Evolutionary conservation across 1,140 invertebrate species (phyloP), one percentile per base, ranked within the genome.

Genomic region (Pantala flavescens): DNA sequence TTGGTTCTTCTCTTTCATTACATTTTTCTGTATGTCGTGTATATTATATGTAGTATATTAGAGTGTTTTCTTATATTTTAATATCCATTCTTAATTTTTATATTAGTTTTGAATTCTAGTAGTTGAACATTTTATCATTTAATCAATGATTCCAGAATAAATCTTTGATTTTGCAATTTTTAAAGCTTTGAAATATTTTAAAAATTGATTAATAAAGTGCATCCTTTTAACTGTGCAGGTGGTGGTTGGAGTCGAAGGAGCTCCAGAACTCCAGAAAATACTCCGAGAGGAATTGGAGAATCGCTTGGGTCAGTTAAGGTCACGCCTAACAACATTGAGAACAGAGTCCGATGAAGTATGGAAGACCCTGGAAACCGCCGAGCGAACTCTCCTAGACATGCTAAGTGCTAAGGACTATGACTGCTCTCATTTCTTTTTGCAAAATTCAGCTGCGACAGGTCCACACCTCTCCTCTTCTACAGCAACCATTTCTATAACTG

Each of bases 351-450:
- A 97, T 82, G 95, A 98, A 85, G 91, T 94, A 75, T 97, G 95
- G 93, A 98, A 98, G 83, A 97, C 94, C 3, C 84, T 98, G 43
- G 95, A 98, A 84, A 95, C 94, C 0, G 95, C 95, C 16, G 96
- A 98, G 83, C 90, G 89, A 71, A 92, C 93, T 73, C 85, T 98
- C 49, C 85, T 96, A 75, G 90, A 93, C 74, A 93, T 94, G 90
- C 87, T 95, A 42, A 91, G 87, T 77, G 86, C 88, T 19, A 91
- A 91, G 79, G 92, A 94, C 82, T 92, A 91, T 79, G 91, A 94
- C 78, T 90, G 89, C 74, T 87, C 87, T n/a, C 86, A 86, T 77
- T 93, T 92, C 81, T 87, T 89, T 73, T 89, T 90, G 1, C 88
- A 90, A 23, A 86, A 85, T 71, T 83, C 85, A 7, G 73, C 73